Percentiles rank a stretch among this genome's conserved stretches.
These are phyloP conservation scores for Pseudomyrmex pallidus DNA, from an alignment of 1,140 invertebrate genomes.

Conservation along the genomic window DNA sequence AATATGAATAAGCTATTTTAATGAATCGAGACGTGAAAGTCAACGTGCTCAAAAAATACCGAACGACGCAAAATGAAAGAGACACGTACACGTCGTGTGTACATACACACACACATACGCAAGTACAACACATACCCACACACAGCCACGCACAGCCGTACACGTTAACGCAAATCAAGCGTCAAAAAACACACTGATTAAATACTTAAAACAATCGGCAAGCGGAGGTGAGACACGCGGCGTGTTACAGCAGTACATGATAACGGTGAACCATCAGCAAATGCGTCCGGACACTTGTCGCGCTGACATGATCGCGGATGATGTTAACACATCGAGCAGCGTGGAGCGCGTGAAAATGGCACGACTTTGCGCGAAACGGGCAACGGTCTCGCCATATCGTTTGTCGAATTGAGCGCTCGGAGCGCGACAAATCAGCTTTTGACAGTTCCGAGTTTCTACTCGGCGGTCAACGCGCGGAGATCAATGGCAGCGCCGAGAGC, in stretches of 20 bases:
- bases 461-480: slow-evolving; percentile 14
- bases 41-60: slow-evolving; percentile 12
- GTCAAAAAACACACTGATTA: background rate
- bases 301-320: slow-evolving; percentile 38
- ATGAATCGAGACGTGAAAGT: slow-evolving; percentile 40
- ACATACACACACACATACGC: background rate
- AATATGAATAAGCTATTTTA: slow-evolving; percentile 50
- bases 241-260: background rate
- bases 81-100: background rate
- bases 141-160: no score
- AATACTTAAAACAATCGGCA: background rate
- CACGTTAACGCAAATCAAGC: background rate
- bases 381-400: background rate
- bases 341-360: slow-evolving; percentile 66
- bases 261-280: slow-evolving; percentile 4
- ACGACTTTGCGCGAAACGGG: slow-evolving; percentile 61
- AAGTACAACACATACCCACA: no score
- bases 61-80: slow-evolving; percentile 51
- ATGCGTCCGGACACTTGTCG: slow-evolving; percentile 23
- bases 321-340: slow-evolving; percentile 60
- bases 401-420: slow-evolving; percentile 51
- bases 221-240: background rate
- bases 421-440: background rate
- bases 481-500: slow-evolving; percentile 49
- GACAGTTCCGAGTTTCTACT: background rate